Base-by-base conservation (phyloP, 2,113 vertebrate species). In the Bettongia penicillata region DNA sequence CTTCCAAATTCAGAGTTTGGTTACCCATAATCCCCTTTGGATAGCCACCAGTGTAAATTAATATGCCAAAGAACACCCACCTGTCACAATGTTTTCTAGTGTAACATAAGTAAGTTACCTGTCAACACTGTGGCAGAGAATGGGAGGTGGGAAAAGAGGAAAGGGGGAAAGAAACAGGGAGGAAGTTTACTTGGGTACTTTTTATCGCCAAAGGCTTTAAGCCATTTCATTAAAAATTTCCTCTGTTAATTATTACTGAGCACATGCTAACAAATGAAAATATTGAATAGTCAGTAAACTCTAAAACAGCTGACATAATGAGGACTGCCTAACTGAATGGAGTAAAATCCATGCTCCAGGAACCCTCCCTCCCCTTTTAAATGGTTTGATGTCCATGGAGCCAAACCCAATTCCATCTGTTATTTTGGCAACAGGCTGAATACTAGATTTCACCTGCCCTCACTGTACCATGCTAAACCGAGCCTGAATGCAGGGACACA, bases 231-330 rank as follows among this genome's bases (percentile, higher is more conserved):
- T 4, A 49, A n/a, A 92, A 93, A 49, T 37, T 2, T 52, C 48
- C 94, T 90, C 51, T 92, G 53, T 94, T 97, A 90, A 96, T 96
- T 94, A 90, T 94, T 94, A 92, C 9, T 77, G 93, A 28, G 51
- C 94, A 14, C 23, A 89, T 90, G 49, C 48, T 94, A 89, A 95
- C 49, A 93, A 94, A 92, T 51, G 3, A 90, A n/a, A 94, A 51
- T 91, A 51, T 53, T 96, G 92, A 3, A 22, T 91, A 89, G 90
- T 26, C 51, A 31, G 48, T 91, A 47, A 94, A 68, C 47, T 55
- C 91, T 94, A 37, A 90, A 43, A 92, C 48, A 24, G 3, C 24
- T 89, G 92, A 93, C 10, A 25, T 96, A 90, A 68, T 43, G 16
- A 28, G 93, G 52, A 9, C 7, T 93, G n/a, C 53, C 43, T 91